A percentile compares a stretch with the other conserved stretches of the same genome.
Conservation (phyloP, 2,888 invertebrate species). For the Melipona beecheii region DNA sequence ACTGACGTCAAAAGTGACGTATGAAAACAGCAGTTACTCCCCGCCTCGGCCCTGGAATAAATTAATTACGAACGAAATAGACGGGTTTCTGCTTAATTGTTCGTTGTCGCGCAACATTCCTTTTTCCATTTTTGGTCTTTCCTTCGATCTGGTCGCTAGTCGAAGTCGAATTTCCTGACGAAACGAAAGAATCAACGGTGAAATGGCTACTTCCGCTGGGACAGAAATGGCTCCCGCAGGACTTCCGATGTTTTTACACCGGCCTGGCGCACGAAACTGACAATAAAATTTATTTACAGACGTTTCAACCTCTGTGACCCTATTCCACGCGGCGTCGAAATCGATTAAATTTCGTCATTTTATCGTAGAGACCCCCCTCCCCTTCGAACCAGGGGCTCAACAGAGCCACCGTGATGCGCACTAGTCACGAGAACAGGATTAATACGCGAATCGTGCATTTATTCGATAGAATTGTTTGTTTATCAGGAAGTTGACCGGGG, state of each 20-base stretch:
- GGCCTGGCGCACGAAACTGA: background rate
- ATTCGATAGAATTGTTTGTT: slow-evolving; percentile 62
- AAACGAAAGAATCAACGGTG: background rate
- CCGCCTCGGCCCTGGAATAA: background rate
- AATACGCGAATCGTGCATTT: slow-evolving; percentile 64
- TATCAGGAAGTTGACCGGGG: slow-evolving; percentile 30
- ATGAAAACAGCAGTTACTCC: slow-evolving; percentile 29
- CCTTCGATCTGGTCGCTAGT: background rate
- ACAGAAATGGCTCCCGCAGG: background rate
- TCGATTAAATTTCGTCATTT: slow-evolving; percentile 1
- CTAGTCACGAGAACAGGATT: slow-evolving; percentile 61
- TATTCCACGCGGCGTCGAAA: slow-evolving; percentile 19
- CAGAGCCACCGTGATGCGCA: slow-evolving; percentile 57
- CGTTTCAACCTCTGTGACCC: slow-evolving; percentile 25
- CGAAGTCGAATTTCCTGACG: background rate
- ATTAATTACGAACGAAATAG: slow-evolving; percentile 31
- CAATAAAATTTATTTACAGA: slow-evolving; percentile 22
- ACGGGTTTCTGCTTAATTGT: slow-evolving; percentile 10
- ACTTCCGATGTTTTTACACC: background rate
- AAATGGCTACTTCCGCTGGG: background rate
- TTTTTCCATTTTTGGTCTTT: background rate
- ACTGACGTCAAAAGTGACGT: slow-evolving; percentile 19
- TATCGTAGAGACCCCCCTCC: too few relatives aligned
- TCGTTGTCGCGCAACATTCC: background rate
- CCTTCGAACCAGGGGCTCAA: slow-evolving; percentile 53